These are phyloP conservation scores for Arctocebus calabarensis DNA, from an alignment of 2,797 vertebrate genomes.

Conservation along the genomic window DNA sequence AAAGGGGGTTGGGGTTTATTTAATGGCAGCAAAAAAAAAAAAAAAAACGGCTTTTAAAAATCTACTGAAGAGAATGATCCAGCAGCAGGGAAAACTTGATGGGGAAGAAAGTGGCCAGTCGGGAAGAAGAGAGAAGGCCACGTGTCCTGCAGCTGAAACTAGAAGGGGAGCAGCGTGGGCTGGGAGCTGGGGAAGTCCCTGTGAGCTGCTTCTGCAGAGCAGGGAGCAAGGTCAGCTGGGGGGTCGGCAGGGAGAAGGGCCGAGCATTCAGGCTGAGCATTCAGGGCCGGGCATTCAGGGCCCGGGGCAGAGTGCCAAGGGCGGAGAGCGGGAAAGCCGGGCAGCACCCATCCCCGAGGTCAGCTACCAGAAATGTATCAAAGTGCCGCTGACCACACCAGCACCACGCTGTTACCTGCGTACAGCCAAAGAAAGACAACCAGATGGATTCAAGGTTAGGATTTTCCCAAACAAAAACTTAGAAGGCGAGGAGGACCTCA, in stretches of 20 bases:
- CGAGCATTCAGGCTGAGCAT: background rate
- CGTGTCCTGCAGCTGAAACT: background rate
- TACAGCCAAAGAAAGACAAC: background rate
- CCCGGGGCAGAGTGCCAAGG: background rate
- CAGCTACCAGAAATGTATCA: background rate
- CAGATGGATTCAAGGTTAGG: background rate
- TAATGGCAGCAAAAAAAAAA: too few species aligned
- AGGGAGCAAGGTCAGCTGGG: background rate
- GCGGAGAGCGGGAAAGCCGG: background rate
- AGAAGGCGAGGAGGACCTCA: background rate
- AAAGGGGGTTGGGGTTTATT: background rate
- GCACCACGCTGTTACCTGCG: too few species aligned
- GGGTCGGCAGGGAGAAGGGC: background rate
- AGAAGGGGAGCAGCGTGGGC: background rate
- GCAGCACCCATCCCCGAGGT: background rate
- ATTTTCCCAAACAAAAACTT: background rate
- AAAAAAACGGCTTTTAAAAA: background rate
- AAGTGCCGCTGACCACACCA: background rate
- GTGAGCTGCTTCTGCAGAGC: background rate
- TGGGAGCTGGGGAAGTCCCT: background rate
- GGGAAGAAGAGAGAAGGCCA: background rate
- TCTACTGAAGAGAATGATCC: background rate
- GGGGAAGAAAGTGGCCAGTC: background rate
- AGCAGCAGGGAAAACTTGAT: background rate
- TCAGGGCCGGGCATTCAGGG: too few species aligned